Percentiles rank a stretch among this genome's conserved stretches.
Evolutionary conservation across 1,140 invertebrate species (phyloP).

Genomic region (Laodelphax striatellus): DNA sequence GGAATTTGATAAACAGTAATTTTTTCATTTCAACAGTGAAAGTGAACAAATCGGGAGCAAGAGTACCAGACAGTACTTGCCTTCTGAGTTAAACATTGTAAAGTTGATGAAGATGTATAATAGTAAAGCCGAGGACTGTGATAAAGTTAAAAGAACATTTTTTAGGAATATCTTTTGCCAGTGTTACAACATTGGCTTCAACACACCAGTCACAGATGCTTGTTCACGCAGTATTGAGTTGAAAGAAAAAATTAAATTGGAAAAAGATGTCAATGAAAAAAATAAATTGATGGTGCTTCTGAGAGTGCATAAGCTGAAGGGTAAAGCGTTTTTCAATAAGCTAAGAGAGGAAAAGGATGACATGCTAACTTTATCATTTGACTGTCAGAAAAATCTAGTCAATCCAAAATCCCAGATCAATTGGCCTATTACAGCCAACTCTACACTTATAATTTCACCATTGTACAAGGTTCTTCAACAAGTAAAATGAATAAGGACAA

Average conservation of each 20-base stretch:
- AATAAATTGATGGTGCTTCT: neutral
- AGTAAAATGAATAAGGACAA: slow-evolving; percentile 19
- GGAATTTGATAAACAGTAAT: no score
- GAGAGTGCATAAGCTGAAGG: neutral
- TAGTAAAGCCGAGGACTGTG: neutral
- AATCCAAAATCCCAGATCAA: slow-evolving; percentile 27
- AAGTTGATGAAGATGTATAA: neutral
- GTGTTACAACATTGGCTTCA: slow-evolving; percentile 1
- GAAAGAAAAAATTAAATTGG: neutral
- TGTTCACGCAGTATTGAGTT: slow-evolving; percentile 1
- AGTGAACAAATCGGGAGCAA: no score
- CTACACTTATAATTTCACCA: slow-evolving; percentile 30
- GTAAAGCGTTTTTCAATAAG: neutral
- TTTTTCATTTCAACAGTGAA: no score
- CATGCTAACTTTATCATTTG: slow-evolving; percentile 23
- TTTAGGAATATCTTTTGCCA: neutral
- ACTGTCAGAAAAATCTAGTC: slow-evolving; percentile 31
- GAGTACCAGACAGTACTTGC: neutral
- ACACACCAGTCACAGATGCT: neutral
- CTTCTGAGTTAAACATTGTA: neutral
- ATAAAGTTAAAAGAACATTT: neutral
- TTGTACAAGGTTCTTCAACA: slow-evolving; percentile 23
- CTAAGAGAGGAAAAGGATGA: neutral
- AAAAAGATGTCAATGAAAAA: neutral
- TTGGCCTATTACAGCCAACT: slow-evolving; percentile 29